Evolutionary conservation across 2,797 vertebrate genomes (phyloP), one percentile per base, ranked within the genome.

Genomic region (Acanthornis magna): DNA sequence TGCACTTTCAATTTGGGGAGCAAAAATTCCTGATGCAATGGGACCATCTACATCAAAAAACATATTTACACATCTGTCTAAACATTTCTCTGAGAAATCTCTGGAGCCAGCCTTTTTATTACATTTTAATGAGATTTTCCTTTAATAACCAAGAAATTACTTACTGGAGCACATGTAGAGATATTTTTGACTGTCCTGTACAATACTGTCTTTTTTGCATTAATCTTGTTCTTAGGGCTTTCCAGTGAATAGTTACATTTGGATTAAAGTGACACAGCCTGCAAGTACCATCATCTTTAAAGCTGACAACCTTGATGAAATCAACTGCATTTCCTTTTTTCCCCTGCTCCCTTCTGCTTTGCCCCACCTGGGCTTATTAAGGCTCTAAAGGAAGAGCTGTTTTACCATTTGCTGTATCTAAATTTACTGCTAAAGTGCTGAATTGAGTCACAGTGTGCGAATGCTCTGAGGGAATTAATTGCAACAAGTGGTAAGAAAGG

Each of bases 51-150:
- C 55, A 76, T 18, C 3, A 1, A 73, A 79, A 95, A 93, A 50
- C 15, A 7, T 92, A 87, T 96, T 97, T 97, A 94, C 94, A 95
- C 89, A 96, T 82, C 94, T 96, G 93, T 76, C 88, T 90, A 91
- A 93, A 93, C 80, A 91, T 85, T 94, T 19, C 79, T 50, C 40
- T 57, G 51, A 53, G 63, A 89, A 73, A 77, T 71, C 94, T 91
- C 91, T 61, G 80, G 80, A 85, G 89, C 71, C 45, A 91, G 67
- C 63, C 50, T 81, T 85, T 78, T 72, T 76, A 91, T 86, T 91
- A 86, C 63, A 57, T 67, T 91, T 93, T 81, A 91, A 96, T 91
- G 91, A 95, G 87, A 70, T 73, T 93, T 92, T 75, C 87, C 86
- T 88, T 88, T 84, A 83, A 88, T 71, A 90, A 63, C 47, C 21